phyloP scores from a whole-genome alignment of 2,113 vertebrate genomes.

The Suncus etruscus region DNA sequence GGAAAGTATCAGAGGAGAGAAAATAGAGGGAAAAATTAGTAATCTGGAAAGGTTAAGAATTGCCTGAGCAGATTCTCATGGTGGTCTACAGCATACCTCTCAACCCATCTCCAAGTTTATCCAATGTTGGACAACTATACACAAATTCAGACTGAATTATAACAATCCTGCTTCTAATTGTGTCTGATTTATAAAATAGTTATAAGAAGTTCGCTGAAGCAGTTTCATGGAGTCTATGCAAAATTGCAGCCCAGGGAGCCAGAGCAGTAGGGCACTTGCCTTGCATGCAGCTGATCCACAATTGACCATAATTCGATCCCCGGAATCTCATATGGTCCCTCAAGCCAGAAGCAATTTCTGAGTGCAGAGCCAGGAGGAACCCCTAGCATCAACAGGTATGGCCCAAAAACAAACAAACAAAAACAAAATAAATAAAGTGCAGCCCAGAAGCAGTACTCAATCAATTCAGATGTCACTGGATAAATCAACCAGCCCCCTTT shows the following conservation, averaged over 20 bases:
- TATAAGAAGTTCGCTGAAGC: background rate
- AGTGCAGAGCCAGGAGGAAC: too few relatives aligned
- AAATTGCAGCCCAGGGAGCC: too few relatives aligned
- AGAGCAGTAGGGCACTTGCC: too few relatives aligned
- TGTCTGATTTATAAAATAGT: background rate
- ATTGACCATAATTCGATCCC: too few relatives aligned
- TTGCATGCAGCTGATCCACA: too few relatives aligned
- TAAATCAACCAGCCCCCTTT: background rate
- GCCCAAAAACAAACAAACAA: too few relatives aligned
- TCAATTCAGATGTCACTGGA: background rate
- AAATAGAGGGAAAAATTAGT: background rate
- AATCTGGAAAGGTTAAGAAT: background rate
- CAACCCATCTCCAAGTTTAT: background rate
- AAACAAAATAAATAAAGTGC: background rate
- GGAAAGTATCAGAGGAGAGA: background rate
- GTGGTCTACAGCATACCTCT: background rate
- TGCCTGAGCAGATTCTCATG: background rate
- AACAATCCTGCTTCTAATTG: background rate
- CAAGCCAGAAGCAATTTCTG: too few relatives aligned
- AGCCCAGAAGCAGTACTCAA: background rate
- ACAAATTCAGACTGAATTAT: accelerated
- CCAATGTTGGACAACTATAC: accelerated
- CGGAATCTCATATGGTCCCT: too few relatives aligned
- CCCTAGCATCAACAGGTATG: too few relatives aligned
- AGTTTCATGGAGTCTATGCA: background rate